These are phyloP conservation scores for Meiosimyza platycephala DNA, from an alignment of 2,888 invertebrate species.

Conservation along the genomic window DNA sequence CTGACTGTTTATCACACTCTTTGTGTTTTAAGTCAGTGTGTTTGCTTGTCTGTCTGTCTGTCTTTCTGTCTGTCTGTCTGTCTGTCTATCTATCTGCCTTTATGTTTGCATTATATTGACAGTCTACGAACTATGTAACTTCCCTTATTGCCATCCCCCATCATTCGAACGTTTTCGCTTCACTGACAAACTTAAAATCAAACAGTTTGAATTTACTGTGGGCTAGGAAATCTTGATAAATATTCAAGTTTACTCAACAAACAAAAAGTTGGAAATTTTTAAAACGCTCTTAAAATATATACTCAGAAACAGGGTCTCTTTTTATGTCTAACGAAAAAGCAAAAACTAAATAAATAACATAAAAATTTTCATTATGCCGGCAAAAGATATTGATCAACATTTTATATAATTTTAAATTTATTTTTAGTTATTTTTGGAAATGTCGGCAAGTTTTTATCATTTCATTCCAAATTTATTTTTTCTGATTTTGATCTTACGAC, in stretches of 20 bases:
- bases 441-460: no score
- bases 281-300: no score
- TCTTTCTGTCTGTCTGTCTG: slow-evolving; percentile 1
- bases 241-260: background rate
- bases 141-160: background rate
- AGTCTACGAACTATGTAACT: background rate
- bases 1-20: slow-evolving; percentile 2
- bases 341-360: no score
- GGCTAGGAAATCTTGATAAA: background rate
- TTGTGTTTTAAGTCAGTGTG: background rate
- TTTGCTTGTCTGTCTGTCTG: slow-evolving; percentile 15
- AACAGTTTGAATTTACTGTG: background rate
- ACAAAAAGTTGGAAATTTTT: no score
- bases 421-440: no score
- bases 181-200: background rate
- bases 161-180: background rate
- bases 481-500: no score
- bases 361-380: no score
- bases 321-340: no score
- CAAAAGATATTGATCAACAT: no score
- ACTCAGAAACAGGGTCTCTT: no score
- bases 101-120: background rate
- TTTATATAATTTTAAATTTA: no score
- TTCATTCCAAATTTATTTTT: no score
- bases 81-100: slow-evolving; percentile 1